phyloP scores from a whole-genome alignment of 1,140 invertebrate genomes.

The Stratiolaelaps scimitus region DNA sequence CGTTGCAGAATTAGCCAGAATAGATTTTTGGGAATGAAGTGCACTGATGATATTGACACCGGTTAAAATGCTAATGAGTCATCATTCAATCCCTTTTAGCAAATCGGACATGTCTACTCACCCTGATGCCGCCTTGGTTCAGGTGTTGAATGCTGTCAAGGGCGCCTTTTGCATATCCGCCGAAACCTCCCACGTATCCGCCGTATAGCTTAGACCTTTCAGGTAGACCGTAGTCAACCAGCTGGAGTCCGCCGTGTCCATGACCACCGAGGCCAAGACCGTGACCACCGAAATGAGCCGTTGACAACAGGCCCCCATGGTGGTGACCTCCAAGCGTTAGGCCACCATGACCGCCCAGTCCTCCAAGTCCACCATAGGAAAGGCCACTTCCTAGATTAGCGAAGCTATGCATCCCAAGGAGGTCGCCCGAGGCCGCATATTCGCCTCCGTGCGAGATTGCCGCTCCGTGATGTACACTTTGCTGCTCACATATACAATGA shows the following conservation, averaged over 20 bases:
- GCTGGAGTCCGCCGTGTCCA: neutral
- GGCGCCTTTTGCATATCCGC: slow-evolving; percentile 22
- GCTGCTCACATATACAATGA: no score
- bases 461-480: slow-evolving; percentile 13
- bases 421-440: neutral
- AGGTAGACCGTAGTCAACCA: slow-evolving; percentile 1
- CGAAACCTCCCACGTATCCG: slow-evolving; percentile 19
- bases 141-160: slow-evolving; percentile 25
- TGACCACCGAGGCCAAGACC: neutral
- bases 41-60: no score
- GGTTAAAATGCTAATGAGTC: no score
- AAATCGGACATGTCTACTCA: neutral
- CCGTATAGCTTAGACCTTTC: slow-evolving; percentile 19
- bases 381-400: neutral
- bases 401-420: slow-evolving; percentile 23
- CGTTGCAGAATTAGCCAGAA: no score
- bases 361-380: no score
- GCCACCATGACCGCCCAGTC: no score
- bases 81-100: no score
- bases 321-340: no score
- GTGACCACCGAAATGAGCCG: neutral
- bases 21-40: no score
- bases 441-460: neutral
- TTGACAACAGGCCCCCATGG: neutral
- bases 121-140: slow-evolving; percentile 15